Evolutionary conservation across 2,888 invertebrate genomes (phyloP), one percentile per base, ranked within the genome.

Genomic region (Axea sp.): DNA sequence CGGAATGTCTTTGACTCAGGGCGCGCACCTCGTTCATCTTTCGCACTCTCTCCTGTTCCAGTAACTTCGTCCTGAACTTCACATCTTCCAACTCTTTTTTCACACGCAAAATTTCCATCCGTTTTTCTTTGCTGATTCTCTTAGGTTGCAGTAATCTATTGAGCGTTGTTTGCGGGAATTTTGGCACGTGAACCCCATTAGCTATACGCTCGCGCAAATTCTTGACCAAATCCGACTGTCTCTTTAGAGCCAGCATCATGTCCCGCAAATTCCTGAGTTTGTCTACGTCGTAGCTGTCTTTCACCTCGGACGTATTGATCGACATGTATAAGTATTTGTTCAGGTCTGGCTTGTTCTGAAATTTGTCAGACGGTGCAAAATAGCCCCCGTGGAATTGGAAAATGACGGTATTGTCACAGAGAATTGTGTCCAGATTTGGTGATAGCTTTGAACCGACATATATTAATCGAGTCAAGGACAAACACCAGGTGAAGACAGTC

Each of bases 301-400:
- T 90, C 43, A 94, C 90, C 82, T 94, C 94, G 1, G 72, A 73
- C 0, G 73, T 51, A 57, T 80, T 80, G 28, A 87, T 75, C 57
- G 76, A 82, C 73, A 87, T 84, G 9, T 73, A 69, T 76, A 62
- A 84, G 86, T 76, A 89, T 84, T 81, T 83, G 76, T 82, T 86
- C 28, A 78, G 78, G 33, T 82, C 84, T 9, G 85, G 83, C 77
- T 83, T 83, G 35, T 78, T 84, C 30, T 84, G 77, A 55, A 89
- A 85, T 73, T 88, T 89, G 77, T 89, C 88, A 9, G 88, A 85
- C 76, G 90, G 90, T 28, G 94, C 93, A 85, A 96, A 97, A 82
- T 92, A 95, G 1, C 96, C 96, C 26, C 95, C 96, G 74, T 94
- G 94, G 91, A 97, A 92, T 89, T 94, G 93, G 87, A 97, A 95